phyloP scores from a whole-genome alignment of 2,797 vertebrate species.

The Lagorchestes hirsutus region DNA sequence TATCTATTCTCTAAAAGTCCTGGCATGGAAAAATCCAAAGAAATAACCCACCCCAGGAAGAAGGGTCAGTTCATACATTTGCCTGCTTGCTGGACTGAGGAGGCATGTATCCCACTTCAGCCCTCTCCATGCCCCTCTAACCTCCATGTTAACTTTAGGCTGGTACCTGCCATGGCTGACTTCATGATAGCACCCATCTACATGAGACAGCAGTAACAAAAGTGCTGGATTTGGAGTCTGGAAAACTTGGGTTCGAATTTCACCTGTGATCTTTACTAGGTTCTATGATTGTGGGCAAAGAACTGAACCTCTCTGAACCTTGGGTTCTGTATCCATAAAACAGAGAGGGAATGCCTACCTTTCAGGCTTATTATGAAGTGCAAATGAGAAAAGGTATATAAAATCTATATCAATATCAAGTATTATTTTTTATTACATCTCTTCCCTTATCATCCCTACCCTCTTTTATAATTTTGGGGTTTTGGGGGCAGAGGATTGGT shows the following conservation, averaged over 20 bases:
- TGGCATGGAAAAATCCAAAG: neutral
- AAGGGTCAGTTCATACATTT: neutral
- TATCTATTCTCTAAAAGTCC: neutral
- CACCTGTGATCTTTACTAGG: neutral
- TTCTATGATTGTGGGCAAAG: neutral
- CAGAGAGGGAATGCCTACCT: neutral
- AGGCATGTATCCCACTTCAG: neutral
- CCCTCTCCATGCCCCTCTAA: neutral
- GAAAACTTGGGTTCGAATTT: neutral
- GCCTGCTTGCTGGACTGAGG: neutral
- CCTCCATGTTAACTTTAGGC: neutral
- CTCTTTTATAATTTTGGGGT: neutral
- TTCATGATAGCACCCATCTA: neutral
- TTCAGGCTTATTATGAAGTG: neutral
- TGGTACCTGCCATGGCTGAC: neutral
- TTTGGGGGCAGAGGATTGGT: neutral
- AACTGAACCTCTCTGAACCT: neutral
- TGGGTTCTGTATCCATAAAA: neutral
- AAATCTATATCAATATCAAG: neutral
- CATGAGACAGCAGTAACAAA: neutral
- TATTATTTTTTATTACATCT: neutral
- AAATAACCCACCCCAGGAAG: neutral
- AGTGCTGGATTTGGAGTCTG: neutral
- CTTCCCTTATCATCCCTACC: neutral
- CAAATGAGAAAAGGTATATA: neutral